phyloP scores from a whole-genome alignment of 2,113 vertebrate species.

The Haemorhous mexicanus region DNA sequence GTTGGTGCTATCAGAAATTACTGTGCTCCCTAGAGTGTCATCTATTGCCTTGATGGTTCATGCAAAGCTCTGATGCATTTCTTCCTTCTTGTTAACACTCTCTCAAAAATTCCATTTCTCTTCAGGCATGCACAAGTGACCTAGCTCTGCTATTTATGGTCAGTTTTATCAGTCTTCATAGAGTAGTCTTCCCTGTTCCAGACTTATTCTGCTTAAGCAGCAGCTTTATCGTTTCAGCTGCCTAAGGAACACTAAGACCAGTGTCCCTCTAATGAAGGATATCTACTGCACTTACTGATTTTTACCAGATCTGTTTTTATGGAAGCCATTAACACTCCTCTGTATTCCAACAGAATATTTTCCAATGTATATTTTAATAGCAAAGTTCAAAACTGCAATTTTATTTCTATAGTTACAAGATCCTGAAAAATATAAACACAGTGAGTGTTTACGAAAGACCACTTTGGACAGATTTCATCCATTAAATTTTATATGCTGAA shows the following conservation, averaged over 20 bases:
- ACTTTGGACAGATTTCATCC: slow-evolving; percentile 19
- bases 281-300: not conserved
- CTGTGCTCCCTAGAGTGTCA: not conserved
- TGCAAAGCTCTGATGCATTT: not conserved
- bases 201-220: not conserved
- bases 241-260: not conserved
- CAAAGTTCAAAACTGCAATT: slow-evolving; percentile 4
- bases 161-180: not conserved
- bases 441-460: not conserved
- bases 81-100: not conserved
- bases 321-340: not conserved
- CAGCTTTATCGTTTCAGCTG: not conserved
- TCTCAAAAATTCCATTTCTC: not conserved
- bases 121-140: not conserved
- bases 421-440: slow-evolving; percentile 22
- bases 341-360: not conserved
- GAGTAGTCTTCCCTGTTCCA: not conserved
- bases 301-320: not conserved
- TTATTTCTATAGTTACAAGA: slow-evolving; percentile 54
- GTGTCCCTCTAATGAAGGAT: not conserved
- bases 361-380: slow-evolving; percentile 10
- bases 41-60: not conserved
- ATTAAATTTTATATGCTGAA: slow-evolving; percentile 30
- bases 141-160: not conserved
- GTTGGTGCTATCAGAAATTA: not conserved